Conservation (phyloP, 2,888 invertebrate genomes). For the Corythucha ciliata region DNA sequence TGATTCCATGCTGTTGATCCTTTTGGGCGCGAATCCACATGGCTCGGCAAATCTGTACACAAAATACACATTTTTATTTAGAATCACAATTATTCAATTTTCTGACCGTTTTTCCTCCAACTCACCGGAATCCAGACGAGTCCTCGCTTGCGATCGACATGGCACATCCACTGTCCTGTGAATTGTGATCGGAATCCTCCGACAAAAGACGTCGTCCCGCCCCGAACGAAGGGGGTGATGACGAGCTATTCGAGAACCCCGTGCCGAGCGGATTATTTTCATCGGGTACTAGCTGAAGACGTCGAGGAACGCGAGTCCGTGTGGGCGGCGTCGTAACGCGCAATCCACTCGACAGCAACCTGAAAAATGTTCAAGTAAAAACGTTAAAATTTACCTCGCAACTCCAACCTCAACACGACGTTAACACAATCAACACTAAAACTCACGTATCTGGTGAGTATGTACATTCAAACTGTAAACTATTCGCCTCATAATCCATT, state of each 20-base stretch:
- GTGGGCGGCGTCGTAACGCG: constrained; percentile 29
- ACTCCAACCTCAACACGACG: background rate
- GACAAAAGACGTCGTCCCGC: constrained; percentile 33
- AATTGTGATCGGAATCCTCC: constrained; percentile 48
- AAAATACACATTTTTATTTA: too few species aligned
- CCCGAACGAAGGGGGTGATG: constrained; percentile 12
- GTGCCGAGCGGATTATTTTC: constrained; percentile 23
- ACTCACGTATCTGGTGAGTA: constrained; percentile 1
- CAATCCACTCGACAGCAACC: constrained; percentile 30
- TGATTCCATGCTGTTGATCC: constrained; percentile 28
- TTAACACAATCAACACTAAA: constrained; percentile 4
- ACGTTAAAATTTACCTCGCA: background rate
- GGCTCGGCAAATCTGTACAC: constrained; percentile 43
- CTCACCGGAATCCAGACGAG: constrained; percentile 29
- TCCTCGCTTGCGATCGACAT: constrained; percentile 32
- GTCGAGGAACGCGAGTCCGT: constrained; percentile 16
- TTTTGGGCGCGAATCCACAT: constrained; percentile 41
- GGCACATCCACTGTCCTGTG: constrained; percentile 52
- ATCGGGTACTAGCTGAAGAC: constrained; percentile 24
- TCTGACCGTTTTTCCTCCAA: too few species aligned
- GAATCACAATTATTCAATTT: too few species aligned
- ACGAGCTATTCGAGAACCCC: background rate
- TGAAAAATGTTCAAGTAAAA: constrained; percentile 18
- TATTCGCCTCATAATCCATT: too few species aligned
- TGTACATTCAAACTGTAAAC: background rate